Evolutionary conservation across 2,113 vertebrate species (phyloP).

Genomic region (Amphiprion ocellaris): DNA sequence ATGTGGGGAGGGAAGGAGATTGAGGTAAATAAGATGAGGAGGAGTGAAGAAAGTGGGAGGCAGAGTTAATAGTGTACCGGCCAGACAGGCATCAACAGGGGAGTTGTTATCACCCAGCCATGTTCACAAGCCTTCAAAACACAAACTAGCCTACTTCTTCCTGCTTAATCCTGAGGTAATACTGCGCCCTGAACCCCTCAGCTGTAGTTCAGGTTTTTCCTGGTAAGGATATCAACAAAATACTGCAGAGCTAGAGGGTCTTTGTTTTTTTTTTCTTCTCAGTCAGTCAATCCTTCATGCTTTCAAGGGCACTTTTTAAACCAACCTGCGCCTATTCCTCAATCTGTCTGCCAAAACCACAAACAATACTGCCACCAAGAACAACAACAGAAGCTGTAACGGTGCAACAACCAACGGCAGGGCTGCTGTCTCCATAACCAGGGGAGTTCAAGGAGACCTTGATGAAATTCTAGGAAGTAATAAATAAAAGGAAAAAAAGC

Average conservation of each 20-base stretch:
- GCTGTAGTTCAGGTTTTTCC: slow-evolving; percentile 50
- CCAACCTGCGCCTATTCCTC: slow-evolving; percentile 36
- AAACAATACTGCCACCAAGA: slow-evolving; percentile 35
- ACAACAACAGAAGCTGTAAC: slow-evolving; percentile 28
- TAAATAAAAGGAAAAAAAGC: not conserved
- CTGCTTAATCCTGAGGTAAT: slow-evolving; percentile 70
- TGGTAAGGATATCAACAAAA: slow-evolving; percentile 61
- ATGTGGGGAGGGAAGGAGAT: slow-evolving; percentile 55
- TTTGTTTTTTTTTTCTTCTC: slow-evolving; percentile 39
- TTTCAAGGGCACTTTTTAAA: slow-evolving; percentile 65
- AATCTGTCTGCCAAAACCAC: slow-evolving; percentile 27
- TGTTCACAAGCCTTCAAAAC: slow-evolving; percentile 71
- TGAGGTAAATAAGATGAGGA: slow-evolving; percentile 71
- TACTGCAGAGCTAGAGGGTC: slow-evolving; percentile 49
- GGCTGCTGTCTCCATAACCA: slow-evolving; percentile 1
- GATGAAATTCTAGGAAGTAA: slow-evolving; percentile 3
- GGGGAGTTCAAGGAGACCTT: slow-evolving; percentile 24
- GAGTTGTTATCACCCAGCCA: slow-evolving; percentile 72
- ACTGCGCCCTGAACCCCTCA: slow-evolving; percentile 39
- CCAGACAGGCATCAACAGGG: slow-evolving; percentile 61
- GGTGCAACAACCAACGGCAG: slow-evolving; percentile 10
- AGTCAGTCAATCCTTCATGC: slow-evolving; percentile 55
- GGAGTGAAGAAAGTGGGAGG: slow-evolving; percentile 42
- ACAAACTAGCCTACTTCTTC: slow-evolving; percentile 62
- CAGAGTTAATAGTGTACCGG: slow-evolving; percentile 58